These are phyloP conservation scores for Leucania comma DNA, from an alignment of 2,888 invertebrate species.

Conservation along the genomic window DNA sequence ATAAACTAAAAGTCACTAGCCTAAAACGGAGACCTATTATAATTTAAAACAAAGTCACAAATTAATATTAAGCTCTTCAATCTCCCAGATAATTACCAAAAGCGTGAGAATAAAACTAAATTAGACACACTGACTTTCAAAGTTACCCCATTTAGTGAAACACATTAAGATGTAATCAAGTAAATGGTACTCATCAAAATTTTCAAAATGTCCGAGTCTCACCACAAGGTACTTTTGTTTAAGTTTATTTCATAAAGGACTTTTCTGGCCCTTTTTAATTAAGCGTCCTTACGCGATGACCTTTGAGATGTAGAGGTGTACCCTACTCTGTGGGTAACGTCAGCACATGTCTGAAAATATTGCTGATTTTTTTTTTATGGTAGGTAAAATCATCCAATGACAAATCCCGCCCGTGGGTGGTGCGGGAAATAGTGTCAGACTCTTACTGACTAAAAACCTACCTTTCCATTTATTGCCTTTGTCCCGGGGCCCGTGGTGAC, in stretches of 20 bases:
- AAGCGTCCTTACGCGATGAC: slow-evolving; percentile 46
- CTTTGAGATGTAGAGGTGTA: slow-evolving; percentile 44
- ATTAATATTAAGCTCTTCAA: slow-evolving; percentile 17
- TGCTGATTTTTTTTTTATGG: too few relatives aligned
- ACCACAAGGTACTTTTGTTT: slow-evolving; percentile 58
- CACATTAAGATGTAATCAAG: slow-evolving; percentile 1
- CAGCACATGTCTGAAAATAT: slow-evolving; percentile 16
- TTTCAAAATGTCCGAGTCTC: slow-evolving; percentile 38
- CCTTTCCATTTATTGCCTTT: too few relatives aligned
- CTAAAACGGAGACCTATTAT: not conserved
- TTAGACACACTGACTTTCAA: slow-evolving; percentile 18
- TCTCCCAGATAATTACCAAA: slow-evolving; percentile 25
- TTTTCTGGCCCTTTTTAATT: slow-evolving; percentile 67
- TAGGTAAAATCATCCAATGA: too few relatives aligned
- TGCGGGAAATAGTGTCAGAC: too few relatives aligned
- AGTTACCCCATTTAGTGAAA: slow-evolving; percentile 15
- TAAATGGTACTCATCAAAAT: slow-evolving; percentile 27
- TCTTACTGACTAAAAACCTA: too few relatives aligned
- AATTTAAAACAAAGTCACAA: slow-evolving; percentile 32
- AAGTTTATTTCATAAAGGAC: slow-evolving; percentile 62
- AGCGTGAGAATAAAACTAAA: slow-evolving; percentile 13
- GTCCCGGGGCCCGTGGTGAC: too few relatives aligned
- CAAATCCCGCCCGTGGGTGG: too few relatives aligned
- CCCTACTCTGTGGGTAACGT: slow-evolving; percentile 28
- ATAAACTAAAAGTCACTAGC: not conserved